phyloP scores from a whole-genome alignment of 2,888 invertebrate species.

The Melinopterus prodromus region DNA sequence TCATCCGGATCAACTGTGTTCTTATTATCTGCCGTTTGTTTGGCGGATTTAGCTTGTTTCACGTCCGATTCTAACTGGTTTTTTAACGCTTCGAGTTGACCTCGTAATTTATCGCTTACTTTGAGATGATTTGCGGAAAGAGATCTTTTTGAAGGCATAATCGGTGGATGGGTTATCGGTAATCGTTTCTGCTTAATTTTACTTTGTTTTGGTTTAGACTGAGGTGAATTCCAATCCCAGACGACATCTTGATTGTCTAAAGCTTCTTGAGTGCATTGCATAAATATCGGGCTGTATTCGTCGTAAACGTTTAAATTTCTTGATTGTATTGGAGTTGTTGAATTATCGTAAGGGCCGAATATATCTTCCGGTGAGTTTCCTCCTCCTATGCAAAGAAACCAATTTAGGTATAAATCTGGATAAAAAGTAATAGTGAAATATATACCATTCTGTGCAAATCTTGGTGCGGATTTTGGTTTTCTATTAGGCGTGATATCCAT shows the following conservation, averaged over 20 bases:
- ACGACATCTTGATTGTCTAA: conserved; percentile 57
- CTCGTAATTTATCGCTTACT: conserved; percentile 54
- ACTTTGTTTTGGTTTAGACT: conserved; percentile 45
- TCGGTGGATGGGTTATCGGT: conserved; percentile 47
- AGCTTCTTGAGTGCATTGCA: conserved; percentile 58
- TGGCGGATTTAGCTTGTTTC: conserved; percentile 9
- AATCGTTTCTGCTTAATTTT: conserved; percentile 43
- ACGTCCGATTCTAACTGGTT: conserved; percentile 46
- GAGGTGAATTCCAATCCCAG: conserved; percentile 63
- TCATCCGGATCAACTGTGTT: conserved; percentile 26
- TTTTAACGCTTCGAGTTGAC: conserved; percentile 53
- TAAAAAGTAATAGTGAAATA: background rate
- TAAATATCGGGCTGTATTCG: conserved; percentile 51
- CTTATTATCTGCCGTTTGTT: conserved; percentile 26
- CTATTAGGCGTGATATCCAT: conserved; percentile 20
- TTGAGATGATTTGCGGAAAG: conserved; percentile 50
- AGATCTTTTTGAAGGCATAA: conserved; percentile 51
- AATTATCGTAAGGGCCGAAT: background rate
- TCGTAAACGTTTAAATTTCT: conserved; percentile 7
- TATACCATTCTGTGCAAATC: background rate
- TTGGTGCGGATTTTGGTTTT: conserved; percentile 4
- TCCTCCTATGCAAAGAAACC: background rate
- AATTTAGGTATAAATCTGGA: background rate
- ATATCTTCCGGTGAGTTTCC: background rate
- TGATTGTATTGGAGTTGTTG: conserved; percentile 17